Percentiles rank a stretch among this genome's conserved stretches.
phyloP scores from a whole-genome alignment of 2,113 vertebrate genomes.

The Bungarus multicinctus region DNA sequence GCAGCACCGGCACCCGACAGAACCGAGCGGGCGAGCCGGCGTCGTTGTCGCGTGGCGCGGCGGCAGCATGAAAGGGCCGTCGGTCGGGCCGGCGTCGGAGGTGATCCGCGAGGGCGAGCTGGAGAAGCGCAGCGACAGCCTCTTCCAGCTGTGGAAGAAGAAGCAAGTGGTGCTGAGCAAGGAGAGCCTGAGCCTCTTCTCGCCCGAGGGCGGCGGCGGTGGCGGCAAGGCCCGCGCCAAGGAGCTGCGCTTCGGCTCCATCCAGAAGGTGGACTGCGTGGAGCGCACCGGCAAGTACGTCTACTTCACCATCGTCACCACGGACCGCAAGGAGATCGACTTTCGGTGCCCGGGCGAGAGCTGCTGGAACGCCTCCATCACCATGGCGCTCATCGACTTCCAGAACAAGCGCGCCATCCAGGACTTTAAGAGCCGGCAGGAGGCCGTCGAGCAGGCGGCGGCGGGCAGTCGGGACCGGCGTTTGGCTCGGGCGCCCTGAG shows the following conservation, averaged over 20 bases:
- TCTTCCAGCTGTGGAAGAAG: slow-evolving; percentile 95
- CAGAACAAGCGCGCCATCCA: slow-evolving; percentile 93
- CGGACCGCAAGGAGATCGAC: slow-evolving; percentile 93
- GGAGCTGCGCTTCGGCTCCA: slow-evolving; percentile 26
- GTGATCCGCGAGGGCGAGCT: slow-evolving; percentile 91
- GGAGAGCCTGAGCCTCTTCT: slow-evolving; percentile 88
- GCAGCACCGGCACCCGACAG: neutral
- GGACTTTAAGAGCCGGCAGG: slow-evolving; percentile 86
- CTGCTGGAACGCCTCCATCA: slow-evolving; percentile 95
- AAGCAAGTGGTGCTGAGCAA: slow-evolving; percentile 92
- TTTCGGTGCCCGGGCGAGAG: slow-evolving; percentile 89
- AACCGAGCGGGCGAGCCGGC: neutral
- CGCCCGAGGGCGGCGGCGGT: slow-evolving; percentile 76
- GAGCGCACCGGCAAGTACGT: slow-evolving; percentile 94
- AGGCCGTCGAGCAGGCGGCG: slow-evolving; percentile 69
- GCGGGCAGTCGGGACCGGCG: slow-evolving; percentile 73
- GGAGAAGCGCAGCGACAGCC: slow-evolving; percentile 94
- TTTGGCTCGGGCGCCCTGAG: slow-evolving; percentile 78
- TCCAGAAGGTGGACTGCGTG: slow-evolving; percentile 90
- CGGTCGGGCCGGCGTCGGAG: slow-evolving; percentile 66
- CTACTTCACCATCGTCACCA: slow-evolving; percentile 98
- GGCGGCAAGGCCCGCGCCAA: neutral
- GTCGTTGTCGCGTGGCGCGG: neutral
- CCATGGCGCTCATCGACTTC: slow-evolving; percentile 93
- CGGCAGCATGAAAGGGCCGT: slow-evolving; percentile 82